Evolutionary conservation across 2,797 vertebrate species (phyloP).

Genomic region (Malacoraja senta): DNA sequence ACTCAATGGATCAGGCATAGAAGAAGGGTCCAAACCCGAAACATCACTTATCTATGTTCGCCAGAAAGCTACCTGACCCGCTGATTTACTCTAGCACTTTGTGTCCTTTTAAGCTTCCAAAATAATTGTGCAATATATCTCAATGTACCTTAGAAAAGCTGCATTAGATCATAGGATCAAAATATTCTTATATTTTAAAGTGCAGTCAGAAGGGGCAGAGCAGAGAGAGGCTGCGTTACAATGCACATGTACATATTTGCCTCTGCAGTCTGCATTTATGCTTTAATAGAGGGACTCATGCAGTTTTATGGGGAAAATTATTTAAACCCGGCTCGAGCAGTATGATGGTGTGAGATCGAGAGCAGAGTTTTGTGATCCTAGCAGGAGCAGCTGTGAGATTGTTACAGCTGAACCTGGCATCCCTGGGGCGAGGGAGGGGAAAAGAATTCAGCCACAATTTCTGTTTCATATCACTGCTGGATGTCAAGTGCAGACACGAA

Average conservation of each 20-base stretch:
- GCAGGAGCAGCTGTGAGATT: neutral
- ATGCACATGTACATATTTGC: neutral
- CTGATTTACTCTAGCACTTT: too few relatives aligned
- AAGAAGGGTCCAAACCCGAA: too few relatives aligned
- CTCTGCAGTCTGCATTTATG: neutral
- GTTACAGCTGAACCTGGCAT: neutral
- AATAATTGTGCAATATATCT: too few relatives aligned
- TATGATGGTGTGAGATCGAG: neutral
- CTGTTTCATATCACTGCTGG: constrained; percentile 2
- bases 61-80: too few relatives aligned
- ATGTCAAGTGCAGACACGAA: neutral
- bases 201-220: neutral
- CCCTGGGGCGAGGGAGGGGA: neutral
- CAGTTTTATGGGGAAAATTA: neutral
- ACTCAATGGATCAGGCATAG: too few relatives aligned
- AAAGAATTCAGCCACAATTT: neutral
- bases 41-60: too few relatives aligned
- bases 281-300: neutral
- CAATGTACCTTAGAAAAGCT: too few relatives aligned
- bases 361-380: neutral
- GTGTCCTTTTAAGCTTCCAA: too few relatives aligned
- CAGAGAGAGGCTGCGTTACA: neutral
- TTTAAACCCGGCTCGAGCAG: neutral
- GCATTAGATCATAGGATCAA: neutral
- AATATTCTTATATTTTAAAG: neutral